Evolutionary conservation across 2,888 invertebrate species (phyloP), one percentile per base, ranked within the genome.

Genomic region (Priocnemis perturbator): DNA sequence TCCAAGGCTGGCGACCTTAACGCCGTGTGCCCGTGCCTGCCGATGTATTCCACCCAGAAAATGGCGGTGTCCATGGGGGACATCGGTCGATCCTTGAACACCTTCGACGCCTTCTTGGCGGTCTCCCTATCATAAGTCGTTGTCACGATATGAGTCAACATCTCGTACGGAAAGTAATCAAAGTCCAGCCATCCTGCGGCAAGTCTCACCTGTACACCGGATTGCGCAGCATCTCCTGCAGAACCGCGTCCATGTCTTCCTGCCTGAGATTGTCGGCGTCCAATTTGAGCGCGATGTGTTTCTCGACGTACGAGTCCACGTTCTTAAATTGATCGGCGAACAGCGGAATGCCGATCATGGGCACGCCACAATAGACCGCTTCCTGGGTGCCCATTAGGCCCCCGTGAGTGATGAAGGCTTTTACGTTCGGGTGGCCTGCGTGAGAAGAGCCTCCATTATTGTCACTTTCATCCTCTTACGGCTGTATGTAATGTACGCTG

Each of bases 331-430:
- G 88, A 77, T 89, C 88, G 5, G 79, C 87, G 47, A 86, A 85
- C 11, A 88, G 64, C 7, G 88, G 88, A 23, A 88, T 74, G 19
- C 87, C 87, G 44, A 89, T 78, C 81, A 88, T 82, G 0, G 88
- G 88, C 0, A 88, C 85, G 0, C 82, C 88, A 23, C 73, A 86
- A 65, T 82, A 73, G 69, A 88, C 74, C 3, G 89, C 82, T 64
- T 89, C 88, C 62, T 86, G 86, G 2, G 83, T 83, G 4, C 88
- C 83, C 81, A 89, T 79, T 3, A 87, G 73, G 3, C 89, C 89
- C 2, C 88, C 86, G 15, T 89, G 89, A 5, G 87, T 88, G 50
- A 89, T 81, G 59, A 88, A 89, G 4, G 80, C 84, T 67, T 70
- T 84, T 19, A 86, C 60, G 44, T 88, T 88, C 26, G 73, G 82